These are phyloP conservation scores for Acromyrmex charruanus DNA, from an alignment of 1,140 invertebrate species.

Conservation along the genomic window DNA sequence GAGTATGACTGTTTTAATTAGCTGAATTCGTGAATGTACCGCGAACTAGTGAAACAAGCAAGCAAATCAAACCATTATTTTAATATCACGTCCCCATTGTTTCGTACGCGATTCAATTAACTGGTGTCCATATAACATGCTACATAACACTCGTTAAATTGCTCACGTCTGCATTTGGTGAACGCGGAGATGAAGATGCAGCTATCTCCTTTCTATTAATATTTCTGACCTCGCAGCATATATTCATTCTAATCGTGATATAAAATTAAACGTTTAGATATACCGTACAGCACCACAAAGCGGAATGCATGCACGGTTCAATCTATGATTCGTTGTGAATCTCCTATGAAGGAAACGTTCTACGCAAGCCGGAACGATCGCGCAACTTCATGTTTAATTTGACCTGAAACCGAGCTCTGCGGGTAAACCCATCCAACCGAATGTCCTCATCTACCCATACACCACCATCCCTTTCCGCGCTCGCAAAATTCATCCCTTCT, in stretches of 20 bases:
- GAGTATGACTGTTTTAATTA: conserved; percentile 41
- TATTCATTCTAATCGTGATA: conserved; percentile 15
- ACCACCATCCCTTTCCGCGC: neutral
- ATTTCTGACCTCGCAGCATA: conserved; percentile 7
- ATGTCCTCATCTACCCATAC: neutral
- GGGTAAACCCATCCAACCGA: conserved; percentile 58
- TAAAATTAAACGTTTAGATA: conserved; percentile 49
- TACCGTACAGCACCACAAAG: neutral
- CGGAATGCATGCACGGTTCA: neutral
- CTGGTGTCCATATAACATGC: neutral
- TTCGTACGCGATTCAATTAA: conserved; percentile 12
- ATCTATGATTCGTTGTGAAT: conserved; percentile 38
- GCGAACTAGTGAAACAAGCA: neutral
- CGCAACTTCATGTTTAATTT: conserved; percentile 75
- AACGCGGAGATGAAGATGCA: neutral
- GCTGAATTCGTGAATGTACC: conserved; percentile 37
- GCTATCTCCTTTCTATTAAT: conserved; percentile 5
- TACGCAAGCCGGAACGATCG: conserved; percentile 25
- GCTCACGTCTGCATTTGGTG: neutral
- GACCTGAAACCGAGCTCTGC: conserved; percentile 70
- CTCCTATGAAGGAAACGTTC: conserved; percentile 31
- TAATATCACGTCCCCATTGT: conserved; percentile 31
- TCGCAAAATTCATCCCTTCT: conserved; percentile 43
- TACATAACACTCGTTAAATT: conserved; percentile 2
- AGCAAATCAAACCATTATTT: conserved; percentile 50